Evolutionary conservation across 2,888 invertebrate species (phyloP), one percentile per base, ranked within the genome.

Genomic region (Loripinus fragilis): DNA sequence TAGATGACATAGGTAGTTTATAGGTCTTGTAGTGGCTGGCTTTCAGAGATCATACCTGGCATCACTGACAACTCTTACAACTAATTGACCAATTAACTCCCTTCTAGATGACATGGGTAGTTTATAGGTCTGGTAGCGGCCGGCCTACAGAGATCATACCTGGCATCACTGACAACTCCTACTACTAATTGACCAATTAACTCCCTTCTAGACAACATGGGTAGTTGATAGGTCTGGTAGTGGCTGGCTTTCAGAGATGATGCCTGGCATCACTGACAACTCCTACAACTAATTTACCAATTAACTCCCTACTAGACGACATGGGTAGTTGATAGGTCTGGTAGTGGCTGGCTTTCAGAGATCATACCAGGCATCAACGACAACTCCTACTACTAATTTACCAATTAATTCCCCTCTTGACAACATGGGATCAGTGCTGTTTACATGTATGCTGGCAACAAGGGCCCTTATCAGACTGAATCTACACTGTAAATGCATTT

Each of bases 61-160:
- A 7, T 41, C 38, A 12, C 66, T 38, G 8, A 23, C 66, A 7
- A 35, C 66, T 7, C 66, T 38, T 12, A 67, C 67, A n/a, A 41
- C 45, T 20, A 67, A 42, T n/a, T 67, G 23, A 67, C 67, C 67
- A 7, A 25, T 67, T 2, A 67, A 41, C 67, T 67, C 42, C 1
- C 41, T 15, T 20, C 42, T 67, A 12, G 42, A 67, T 25, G 38
- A 66, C 25, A 10, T 17, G 38, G 7, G 66, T 66, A 35, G 33
- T 35, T 35, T 23, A 80, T 80, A 38, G 60, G 71, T 23, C 80
- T 77, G 0, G 77, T 80, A 15, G 71, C 77, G 5, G 68, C 50
- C 8, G 69, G 52, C 12, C 48, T 80, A 67, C 71, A 69, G n/a
- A 50, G 71, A 10, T 12, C 38, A 41, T 20, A 66, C n/a, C 35